phyloP scores from a whole-genome alignment of 92 coral and sea anemone species.

The Umimayanthus kanabou region DNA sequence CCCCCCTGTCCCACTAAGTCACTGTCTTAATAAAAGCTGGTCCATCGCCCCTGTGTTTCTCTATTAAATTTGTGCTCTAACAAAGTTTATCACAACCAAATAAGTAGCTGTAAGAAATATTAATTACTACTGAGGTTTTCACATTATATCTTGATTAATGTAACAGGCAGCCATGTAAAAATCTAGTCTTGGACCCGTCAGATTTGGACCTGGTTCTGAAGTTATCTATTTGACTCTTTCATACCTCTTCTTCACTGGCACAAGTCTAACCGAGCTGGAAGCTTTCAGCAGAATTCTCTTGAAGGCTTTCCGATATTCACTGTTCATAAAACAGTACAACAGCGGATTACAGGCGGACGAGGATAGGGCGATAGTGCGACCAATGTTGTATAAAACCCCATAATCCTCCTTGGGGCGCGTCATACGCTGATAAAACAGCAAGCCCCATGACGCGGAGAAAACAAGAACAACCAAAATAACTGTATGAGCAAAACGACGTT shows the following conservation, averaged over 20 bases:
- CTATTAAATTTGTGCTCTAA: too few species aligned
- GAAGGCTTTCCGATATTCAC: constrained; percentile 76
- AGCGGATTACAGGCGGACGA: constrained; percentile 76
- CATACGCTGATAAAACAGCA: constrained; percentile 72
- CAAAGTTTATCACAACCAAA: too few species aligned
- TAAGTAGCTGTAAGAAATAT: too few species aligned
- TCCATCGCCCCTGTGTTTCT: too few species aligned
- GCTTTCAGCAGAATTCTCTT: constrained; percentile 50
- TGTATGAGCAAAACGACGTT: constrained; percentile 78
- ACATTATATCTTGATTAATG: too few species aligned
- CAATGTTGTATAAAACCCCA: constrained; percentile 76
- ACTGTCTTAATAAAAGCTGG: too few species aligned
- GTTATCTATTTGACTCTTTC: constrained; percentile 14
- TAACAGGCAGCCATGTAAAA: too few species aligned
- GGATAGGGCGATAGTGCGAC: constrained; percentile 72
- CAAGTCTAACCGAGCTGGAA: neutral
- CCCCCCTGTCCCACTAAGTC: too few species aligned
- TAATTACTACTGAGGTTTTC: too few species aligned
- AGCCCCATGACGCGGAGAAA: constrained; percentile 77
- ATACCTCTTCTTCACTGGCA: neutral
- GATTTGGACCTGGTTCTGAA: too few species aligned
- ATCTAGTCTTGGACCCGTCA: too few species aligned
- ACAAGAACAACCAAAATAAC: constrained; percentile 66
- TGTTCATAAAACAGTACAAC: constrained; percentile 77
- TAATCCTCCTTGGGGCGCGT: constrained; percentile 70